phyloP scores from a whole-genome alignment of 2,888 invertebrate genomes.

The Ptychoptera contaminata region DNA sequence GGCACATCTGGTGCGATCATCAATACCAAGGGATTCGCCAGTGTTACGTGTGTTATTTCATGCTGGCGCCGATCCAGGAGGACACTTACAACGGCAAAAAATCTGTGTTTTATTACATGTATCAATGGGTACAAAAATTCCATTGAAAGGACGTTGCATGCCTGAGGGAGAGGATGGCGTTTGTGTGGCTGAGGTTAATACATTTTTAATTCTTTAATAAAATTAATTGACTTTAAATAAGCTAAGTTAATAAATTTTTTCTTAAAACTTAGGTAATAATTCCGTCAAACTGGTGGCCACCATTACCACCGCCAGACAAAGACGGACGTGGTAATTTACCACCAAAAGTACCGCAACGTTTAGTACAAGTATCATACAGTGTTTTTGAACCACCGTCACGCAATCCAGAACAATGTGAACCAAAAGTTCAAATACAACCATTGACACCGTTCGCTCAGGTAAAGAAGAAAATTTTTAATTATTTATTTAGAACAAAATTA shows the following conservation, averaged over 20 bases:
- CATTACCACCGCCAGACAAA: constrained; percentile 45
- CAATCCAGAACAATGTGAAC: constrained; percentile 53
- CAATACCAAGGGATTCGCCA: constrained; percentile 76
- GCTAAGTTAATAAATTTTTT: not conserved
- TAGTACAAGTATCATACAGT: constrained; percentile 72
- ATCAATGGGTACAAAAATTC: constrained; percentile 39
- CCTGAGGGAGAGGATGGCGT: constrained; percentile 87
- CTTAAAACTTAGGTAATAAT: constrained; percentile 42
- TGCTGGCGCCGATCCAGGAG: constrained; percentile 73
- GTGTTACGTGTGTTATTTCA: constrained; percentile 87
- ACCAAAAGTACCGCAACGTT: constrained; percentile 50
- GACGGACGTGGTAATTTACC: constrained; percentile 38
- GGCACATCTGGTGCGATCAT: constrained; percentile 78
- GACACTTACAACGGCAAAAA: constrained; percentile 58
- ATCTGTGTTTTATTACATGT: constrained; percentile 73
- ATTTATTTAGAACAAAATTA: not conserved
- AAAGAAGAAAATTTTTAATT: not conserved
- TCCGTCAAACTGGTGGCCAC: constrained; percentile 85
- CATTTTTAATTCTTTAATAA: not conserved
- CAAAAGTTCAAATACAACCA: constrained; percentile 55
- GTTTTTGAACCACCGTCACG: constrained; percentile 67
- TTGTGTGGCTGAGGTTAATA: constrained; percentile 60
- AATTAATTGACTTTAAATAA: no score
- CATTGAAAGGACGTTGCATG: constrained; percentile 78
- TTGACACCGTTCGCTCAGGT: constrained; percentile 39